Evolutionary conservation across 2,797 vertebrate species (phyloP).

Genomic region (Pseudochaenichthys georgianus): DNA sequence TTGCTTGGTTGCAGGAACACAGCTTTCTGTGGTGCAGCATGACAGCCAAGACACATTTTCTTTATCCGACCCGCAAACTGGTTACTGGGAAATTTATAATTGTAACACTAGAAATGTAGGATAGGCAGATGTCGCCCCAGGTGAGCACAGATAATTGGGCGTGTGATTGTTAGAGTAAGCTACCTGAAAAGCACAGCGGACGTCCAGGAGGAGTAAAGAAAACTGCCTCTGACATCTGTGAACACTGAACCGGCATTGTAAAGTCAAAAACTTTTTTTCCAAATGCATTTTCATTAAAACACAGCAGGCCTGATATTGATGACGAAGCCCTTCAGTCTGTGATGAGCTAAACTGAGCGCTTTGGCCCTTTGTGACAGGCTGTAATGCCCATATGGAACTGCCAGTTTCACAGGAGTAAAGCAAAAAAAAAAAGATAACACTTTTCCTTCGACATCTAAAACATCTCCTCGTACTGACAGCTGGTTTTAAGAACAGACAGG

Average conservation of each 20-base stretch:
- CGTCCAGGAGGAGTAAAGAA: background rate
- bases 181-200: constrained; percentile 14
- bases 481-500: constrained; percentile 2
- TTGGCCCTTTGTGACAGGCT: constrained; percentile 47
- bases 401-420: constrained; percentile 48
- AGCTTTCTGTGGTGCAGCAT: constrained; percentile 32
- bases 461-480: constrained; percentile 13
- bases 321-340: constrained; percentile 74
- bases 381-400: constrained; percentile 70
- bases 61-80: constrained; percentile 25
- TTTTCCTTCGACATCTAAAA: constrained; percentile 38
- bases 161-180: constrained; percentile 21
- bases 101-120: constrained; percentile 34
- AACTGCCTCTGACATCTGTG: constrained; percentile 40
- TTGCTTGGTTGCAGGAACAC: constrained; percentile 25
- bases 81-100: constrained; percentile 19
- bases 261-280: constrained; percentile 34
- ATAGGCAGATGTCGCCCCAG: constrained; percentile 21
- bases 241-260: constrained; percentile 60
- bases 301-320: constrained; percentile 43
- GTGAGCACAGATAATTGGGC: constrained; percentile 13
- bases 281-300: constrained; percentile 33
- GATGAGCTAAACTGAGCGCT: constrained; percentile 48
- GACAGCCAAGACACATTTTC: constrained; percentile 22
- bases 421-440: background rate